These are phyloP conservation scores for Tetramorium simillimum DNA, from an alignment of 1,140 invertebrate genomes.

Conservation along the genomic window DNA sequence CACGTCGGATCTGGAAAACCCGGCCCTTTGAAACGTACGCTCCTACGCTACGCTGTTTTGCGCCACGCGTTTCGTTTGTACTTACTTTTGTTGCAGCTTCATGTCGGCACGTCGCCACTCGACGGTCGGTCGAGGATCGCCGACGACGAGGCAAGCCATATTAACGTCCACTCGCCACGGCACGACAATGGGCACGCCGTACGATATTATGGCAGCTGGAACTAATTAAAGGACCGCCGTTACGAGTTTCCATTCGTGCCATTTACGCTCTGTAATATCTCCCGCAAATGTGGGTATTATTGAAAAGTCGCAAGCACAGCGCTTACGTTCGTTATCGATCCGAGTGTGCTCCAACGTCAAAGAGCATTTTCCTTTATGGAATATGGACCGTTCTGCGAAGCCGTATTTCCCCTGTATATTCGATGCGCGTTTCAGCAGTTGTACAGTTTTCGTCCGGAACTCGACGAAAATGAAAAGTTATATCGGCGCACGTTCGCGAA, in stretches of 20 bases:
- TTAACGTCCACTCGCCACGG: conserved; percentile 86
- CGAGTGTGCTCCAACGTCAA: background rate
- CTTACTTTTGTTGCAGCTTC: conserved; percentile 82
- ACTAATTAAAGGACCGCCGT: conserved; percentile 82
- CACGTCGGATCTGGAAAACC: conserved; percentile 82
- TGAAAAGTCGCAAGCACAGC: background rate
- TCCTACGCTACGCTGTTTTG: background rate
- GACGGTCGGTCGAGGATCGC: conserved; percentile 85
- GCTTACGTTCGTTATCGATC: conserved; percentile 7
- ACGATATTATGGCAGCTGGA: conserved; percentile 88
- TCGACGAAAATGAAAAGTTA: background rate
- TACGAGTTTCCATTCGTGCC: conserved; percentile 30
- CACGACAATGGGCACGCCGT: conserved; percentile 85
- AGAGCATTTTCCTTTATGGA: conserved; percentile 17
- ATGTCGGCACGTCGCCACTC: conserved; percentile 85
- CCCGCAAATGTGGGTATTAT: conserved; percentile 15
- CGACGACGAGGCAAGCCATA: conserved; percentile 87
- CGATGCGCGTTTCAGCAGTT: background rate
- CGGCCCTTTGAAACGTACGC: background rate
- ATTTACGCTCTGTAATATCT: conserved; percentile 2
- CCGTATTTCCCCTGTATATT: background rate
- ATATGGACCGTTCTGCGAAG: background rate
- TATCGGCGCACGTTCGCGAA: background rate
- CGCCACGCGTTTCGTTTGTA: conserved; percentile 7
- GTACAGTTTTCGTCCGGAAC: background rate